These are phyloP conservation scores for Andrena hattorfiana DNA, from an alignment of 2,888 invertebrate genomes.

Conservation along the genomic window DNA sequence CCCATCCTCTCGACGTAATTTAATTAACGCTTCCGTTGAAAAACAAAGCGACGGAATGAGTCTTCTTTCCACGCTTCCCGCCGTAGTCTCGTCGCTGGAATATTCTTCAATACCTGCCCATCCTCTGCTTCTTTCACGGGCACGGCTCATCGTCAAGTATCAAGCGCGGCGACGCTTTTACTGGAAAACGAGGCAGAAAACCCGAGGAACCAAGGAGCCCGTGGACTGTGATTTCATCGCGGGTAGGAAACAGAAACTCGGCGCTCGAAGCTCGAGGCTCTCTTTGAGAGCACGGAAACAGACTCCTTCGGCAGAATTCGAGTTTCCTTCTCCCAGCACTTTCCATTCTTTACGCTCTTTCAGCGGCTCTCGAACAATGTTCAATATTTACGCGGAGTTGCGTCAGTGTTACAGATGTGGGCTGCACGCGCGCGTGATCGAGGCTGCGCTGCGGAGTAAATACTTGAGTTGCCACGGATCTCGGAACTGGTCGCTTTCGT, in stretches of 20 bases:
- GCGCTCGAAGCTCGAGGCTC: slow-evolving; percentile 1
- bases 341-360: neutral
- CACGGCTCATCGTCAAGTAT: slow-evolving; percentile 14
- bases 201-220: slow-evolving; percentile 33
- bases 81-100: neutral
- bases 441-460: too few relatives aligned
- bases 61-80: slow-evolving; percentile 9
- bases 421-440: too few relatives aligned
- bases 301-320: neutral
- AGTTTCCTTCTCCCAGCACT: neutral
- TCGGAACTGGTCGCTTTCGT: too few relatives aligned
- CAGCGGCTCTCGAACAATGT: neutral
- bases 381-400: neutral
- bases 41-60: slow-evolving; percentile 46
- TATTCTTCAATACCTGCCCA: neutral
- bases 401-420: too few relatives aligned
- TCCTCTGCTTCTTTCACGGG: neutral
- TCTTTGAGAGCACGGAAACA: neutral
- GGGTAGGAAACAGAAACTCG: slow-evolving; percentile 5
- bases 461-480: too few relatives aligned
- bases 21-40: slow-evolving; percentile 65
- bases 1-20: slow-evolving; percentile 46
- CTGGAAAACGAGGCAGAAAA: slow-evolving; percentile 18
- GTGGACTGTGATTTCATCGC: neutral
- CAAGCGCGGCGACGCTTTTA: slow-evolving; percentile 16